Base-by-base conservation (phyloP, 2,797 vertebrate species). In the Aulostomus chinensis region DNA sequence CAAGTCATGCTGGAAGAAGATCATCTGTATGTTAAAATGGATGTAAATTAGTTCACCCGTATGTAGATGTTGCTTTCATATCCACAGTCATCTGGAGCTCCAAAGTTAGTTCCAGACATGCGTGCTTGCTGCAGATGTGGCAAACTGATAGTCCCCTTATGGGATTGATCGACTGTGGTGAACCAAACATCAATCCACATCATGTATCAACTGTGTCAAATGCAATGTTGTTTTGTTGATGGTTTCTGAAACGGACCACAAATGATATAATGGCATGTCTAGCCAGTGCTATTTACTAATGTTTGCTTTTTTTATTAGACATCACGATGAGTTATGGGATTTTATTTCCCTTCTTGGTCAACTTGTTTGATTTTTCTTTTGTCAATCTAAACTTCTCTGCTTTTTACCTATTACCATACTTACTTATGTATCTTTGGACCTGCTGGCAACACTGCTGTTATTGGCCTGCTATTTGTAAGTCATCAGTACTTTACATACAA, bases 121-220 rank as follows among this genome's bases (percentile, higher is more conserved):
- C 16, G 31, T 34, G 9, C 14, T 26, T 43, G 42, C 25, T 12
- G 29, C 41, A 57, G 29, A 46, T 38, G 12, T 25, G n/a, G 17
- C 21, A 16, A 11, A 4, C 11, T 5, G 9, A 30, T 59, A 21
- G 9, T 39, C 17, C 29, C 52, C 61, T 46, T 22, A 57, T 57
- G 61, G 43, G 26, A 68, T 18, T 18, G 52, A 65, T 55, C 39
- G 51, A 31, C 9, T 24, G 49, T 47, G 50, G 46, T 39, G 20
- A 60, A 54, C 26, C n/a, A n/a, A n/a, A n/a, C n/a, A 59, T 63
- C 26, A 35, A 24, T 31, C 36, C 15, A 47, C 61, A 50, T 51
- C 31, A 57, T 54, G 34, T 37, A 49, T 53, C 4, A 18, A 47
- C 16, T 16, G 35, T 7, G 9, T 13, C 7, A 13, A 12, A 26